phyloP scores from a whole-genome alignment of 2,113 vertebrate genomes.

The Hypanus sabinus region DNA sequence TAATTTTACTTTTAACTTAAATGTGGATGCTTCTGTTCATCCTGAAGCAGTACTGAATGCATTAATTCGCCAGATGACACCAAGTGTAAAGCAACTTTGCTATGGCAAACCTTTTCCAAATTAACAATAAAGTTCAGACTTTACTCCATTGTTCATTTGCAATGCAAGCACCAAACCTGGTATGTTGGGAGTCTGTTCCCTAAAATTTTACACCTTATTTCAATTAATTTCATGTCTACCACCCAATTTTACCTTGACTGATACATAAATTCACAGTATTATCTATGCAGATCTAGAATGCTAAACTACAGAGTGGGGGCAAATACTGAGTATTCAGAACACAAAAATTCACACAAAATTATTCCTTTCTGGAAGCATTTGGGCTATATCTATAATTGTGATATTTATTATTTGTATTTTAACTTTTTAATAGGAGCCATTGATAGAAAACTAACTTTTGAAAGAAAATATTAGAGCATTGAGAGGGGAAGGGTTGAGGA shows the following conservation, averaged over 20 bases:
- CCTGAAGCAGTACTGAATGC: background rate
- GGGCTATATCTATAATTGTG: background rate
- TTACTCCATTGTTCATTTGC: background rate
- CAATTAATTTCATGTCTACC: background rate
- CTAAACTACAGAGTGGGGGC: background rate
- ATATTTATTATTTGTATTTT: background rate
- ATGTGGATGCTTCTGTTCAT: background rate
- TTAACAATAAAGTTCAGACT: background rate
- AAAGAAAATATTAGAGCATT: background rate
- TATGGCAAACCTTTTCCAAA: background rate
- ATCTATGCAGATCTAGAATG: background rate
- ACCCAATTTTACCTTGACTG: background rate
- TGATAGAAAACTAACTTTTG: background rate
- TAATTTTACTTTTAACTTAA: too few relatives aligned
- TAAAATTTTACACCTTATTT: background rate
- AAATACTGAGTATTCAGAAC: background rate
- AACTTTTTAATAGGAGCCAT: too few relatives aligned
- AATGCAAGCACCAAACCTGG: background rate
- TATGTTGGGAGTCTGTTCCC: background rate
- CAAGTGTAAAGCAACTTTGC: background rate
- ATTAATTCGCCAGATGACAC: background rate
- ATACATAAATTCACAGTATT: background rate
- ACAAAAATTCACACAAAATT: background rate
- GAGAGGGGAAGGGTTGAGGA: background rate
- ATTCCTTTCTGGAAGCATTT: background rate